A percentile compares a stretch with the other conserved stretches of the same genome.
phyloP scores from a whole-genome alignment of 2,113 vertebrate species.

The Apteryx mantelli region DNA sequence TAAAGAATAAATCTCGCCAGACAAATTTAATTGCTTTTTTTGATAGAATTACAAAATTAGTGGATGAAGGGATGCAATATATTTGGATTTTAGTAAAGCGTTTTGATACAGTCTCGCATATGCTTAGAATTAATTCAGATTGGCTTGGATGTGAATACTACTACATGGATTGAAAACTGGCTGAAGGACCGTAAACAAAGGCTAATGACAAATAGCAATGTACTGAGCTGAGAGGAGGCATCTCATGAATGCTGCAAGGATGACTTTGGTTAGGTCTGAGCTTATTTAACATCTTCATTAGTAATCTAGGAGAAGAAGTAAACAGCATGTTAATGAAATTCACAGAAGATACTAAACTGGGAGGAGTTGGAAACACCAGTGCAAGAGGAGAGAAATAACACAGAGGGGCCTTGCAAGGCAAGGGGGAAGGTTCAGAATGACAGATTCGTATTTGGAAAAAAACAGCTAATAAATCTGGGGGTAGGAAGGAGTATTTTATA shows the following conservation, averaged over 20 bases:
- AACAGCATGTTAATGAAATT: slow-evolving; percentile 35
- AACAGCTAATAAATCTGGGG: not conserved
- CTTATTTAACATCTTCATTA: slow-evolving; percentile 68
- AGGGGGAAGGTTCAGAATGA: not conserved
- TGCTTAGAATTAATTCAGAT: slow-evolving; percentile 54
- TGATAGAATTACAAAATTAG: slow-evolving; percentile 66
- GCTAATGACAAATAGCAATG: slow-evolving; percentile 50
- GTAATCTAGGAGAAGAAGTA: slow-evolving; percentile 40
- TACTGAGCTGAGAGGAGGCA: slow-evolving; percentile 18
- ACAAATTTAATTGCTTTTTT: slow-evolving; percentile 70
- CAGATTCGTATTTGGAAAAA: not conserved
- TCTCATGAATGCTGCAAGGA: not conserved
- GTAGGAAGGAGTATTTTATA: no score
- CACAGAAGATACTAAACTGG: slow-evolving; percentile 25
- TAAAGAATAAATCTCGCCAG: slow-evolving; percentile 66
- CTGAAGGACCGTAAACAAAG: slow-evolving; percentile 60
- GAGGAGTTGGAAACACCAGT: slow-evolving; percentile 34
- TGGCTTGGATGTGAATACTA: slow-evolving; percentile 38
- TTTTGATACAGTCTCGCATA: slow-evolving; percentile 43
- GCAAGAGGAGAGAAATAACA: not conserved
- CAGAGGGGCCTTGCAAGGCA: not conserved
- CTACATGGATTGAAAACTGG: slow-evolving; percentile 30
- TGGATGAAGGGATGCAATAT: slow-evolving; percentile 53
- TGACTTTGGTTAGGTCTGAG: slow-evolving; percentile 19
- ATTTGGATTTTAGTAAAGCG: slow-evolving; percentile 61